phyloP scores from a whole-genome alignment of 2,113 vertebrate species.

The Protobothrops mucrosquamatus region DNA sequence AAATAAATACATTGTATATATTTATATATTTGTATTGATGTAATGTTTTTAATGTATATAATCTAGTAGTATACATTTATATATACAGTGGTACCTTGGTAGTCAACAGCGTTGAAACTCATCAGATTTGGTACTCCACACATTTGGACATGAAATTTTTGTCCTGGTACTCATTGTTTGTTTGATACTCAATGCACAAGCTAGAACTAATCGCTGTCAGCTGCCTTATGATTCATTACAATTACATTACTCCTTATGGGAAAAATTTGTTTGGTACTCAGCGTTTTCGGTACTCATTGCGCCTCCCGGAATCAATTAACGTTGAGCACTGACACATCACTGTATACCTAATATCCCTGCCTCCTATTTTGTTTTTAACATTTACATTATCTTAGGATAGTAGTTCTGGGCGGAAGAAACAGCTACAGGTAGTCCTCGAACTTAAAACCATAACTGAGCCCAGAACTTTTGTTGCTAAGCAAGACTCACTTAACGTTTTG shows the following conservation, averaged over 20 bases:
- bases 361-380: not conserved
- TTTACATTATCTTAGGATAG: not conserved
- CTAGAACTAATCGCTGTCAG: not conserved
- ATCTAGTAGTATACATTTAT: not conserved
- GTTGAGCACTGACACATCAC: not conserved
- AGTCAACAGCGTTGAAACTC: not conserved
- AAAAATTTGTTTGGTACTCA: not conserved
- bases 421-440: not conserved
- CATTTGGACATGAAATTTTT: not conserved
- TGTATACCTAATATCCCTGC: not conserved
- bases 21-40: not conserved
- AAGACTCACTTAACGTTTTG: not conserved
- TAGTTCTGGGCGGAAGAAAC: not conserved
- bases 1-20: not conserved
- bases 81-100: not conserved
- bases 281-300: not conserved
- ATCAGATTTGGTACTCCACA: not conserved
- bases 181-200: not conserved
- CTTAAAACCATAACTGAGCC: not conserved
- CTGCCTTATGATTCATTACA: not conserved
- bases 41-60: not conserved
- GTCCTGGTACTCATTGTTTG: not conserved
- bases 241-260: not conserved
- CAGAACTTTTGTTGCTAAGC: not conserved
- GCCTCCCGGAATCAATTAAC: not conserved